Percentiles rank a stretch among this genome's conserved stretches.
phyloP scores from a whole-genome alignment of 2,113 vertebrate species.

The Oncorhynchus gorbuscha region DNA sequence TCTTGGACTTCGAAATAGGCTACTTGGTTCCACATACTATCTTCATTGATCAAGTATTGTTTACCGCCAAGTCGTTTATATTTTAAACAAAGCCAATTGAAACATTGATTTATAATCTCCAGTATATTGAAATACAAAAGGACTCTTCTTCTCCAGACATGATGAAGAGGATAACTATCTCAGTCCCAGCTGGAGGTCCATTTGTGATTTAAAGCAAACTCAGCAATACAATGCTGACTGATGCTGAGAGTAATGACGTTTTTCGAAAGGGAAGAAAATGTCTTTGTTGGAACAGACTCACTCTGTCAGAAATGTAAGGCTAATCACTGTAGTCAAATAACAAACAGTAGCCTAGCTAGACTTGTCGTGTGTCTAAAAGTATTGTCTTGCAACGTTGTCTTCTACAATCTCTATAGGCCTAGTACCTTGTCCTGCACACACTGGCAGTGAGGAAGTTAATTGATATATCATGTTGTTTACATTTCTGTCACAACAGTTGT shows the following conservation, averaged over 20 bases:
- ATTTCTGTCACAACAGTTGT: constrained; percentile 15
- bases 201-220: constrained; percentile 31
- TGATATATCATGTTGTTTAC: constrained; percentile 8
- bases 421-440: not conserved
- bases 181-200: constrained; percentile 21
- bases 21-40: not conserved
- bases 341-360: no score
- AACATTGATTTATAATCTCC: constrained; percentile 2
- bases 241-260: no score
- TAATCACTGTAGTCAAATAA: no score
- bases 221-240: constrained; percentile 23
- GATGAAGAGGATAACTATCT: constrained; percentile 32
- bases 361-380: no score
- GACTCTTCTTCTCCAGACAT: constrained; percentile 22
- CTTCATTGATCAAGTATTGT: not conserved
- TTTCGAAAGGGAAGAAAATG: no score
- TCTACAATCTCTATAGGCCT: no score
- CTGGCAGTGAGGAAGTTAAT: not conserved
- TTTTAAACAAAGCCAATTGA: constrained; percentile 1
- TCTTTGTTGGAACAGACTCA: no score
- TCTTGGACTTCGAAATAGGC: not conserved
- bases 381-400: no score
- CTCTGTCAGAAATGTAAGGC: no score
- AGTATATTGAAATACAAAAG: constrained; percentile 18
- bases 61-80: not conserved